Percentiles rank a stretch among this genome's conserved stretches.
These are phyloP conservation scores for Ooceraea biroi DNA, from an alignment of 1,140 invertebrate genomes.

Conservation along the genomic window DNA sequence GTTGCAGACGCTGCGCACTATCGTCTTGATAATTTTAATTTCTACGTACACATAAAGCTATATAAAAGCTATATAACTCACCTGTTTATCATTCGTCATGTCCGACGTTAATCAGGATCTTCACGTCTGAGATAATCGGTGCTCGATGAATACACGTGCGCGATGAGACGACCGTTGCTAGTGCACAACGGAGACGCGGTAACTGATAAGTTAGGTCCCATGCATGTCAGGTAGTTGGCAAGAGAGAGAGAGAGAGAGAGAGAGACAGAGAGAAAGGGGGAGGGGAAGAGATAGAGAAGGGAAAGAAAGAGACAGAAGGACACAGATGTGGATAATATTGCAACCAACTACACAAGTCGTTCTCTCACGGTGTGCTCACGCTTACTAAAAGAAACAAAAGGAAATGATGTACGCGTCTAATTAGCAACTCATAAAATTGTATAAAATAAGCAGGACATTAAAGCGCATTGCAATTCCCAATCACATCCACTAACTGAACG, in stretches of 20 bases:
- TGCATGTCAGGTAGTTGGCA: conserved; percentile 80
- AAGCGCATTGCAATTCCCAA: conserved; percentile 16
- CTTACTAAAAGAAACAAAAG: conserved; percentile 82
- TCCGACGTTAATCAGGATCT: conserved; percentile 69
- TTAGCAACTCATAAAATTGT: conserved; percentile 49
- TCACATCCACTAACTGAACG: too few relatives aligned
- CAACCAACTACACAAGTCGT: conserved; percentile 72
- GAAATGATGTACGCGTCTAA: conserved; percentile 58
- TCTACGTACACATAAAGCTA: conserved; percentile 5
- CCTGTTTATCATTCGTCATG: conserved; percentile 85
- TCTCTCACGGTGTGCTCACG: conserved; percentile 38
- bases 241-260: conserved; percentile 71
- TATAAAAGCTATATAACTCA: conserved; percentile 76
- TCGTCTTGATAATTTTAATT: background rate
- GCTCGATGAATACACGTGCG: conserved; percentile 61
- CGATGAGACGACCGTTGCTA: conserved; percentile 61
- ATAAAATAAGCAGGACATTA: conserved; percentile 15
- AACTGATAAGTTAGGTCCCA: conserved; percentile 81
- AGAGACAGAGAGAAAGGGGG: background rate
- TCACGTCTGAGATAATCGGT: conserved; percentile 33
- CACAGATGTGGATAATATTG: conserved; percentile 28
- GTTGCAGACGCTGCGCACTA: background rate
- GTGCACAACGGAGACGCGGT: conserved; percentile 69
- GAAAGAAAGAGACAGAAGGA: background rate
- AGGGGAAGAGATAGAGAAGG: background rate